Base-by-base conservation (phyloP, 2,113 vertebrate genomes). In the Perca flavescens region DNA sequence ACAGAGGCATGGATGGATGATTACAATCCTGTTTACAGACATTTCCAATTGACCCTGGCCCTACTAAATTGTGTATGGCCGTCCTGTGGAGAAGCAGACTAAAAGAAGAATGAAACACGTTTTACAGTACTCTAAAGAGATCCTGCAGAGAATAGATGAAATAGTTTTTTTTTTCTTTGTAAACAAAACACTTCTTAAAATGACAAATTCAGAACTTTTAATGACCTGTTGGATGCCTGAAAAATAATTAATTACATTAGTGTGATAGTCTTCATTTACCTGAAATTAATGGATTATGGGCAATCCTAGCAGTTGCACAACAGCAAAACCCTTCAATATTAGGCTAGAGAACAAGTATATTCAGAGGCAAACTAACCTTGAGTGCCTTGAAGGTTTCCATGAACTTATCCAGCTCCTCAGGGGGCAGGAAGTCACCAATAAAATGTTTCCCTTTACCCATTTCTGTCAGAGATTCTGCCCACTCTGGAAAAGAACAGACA, bases 331-430 rank as follows among this genome's bases (percentile, higher is more conserved):
- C 2, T 31, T 58, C 6, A 13, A 5, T 25, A 17, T 60, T 17
- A 63, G 50, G 13, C 0, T 13, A 16, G 10, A 66, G 2, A 77
- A 66, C 6, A 68, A 7, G 47, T 49, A 2, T 52, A 84, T 40
- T 56, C 2, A 57, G 46, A 66, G 25, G 11, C 28, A 60, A 72
- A 77, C 88, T 94, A 86, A 99, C 98, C 96, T 99, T 99, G 10
- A 99, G 83, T 0, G 98, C 98, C 86, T 99, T 99, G 91, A 99
- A 99, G 0, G 98, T 99, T 93, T 99, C 98, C 98, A 99, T 99
- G 91, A 99, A 99, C 54, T 98, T 99, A 22, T 99, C 98, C 92
- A 99, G 94, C 91, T 99, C 98, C 0, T 99, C 98, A 0, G 98
- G 98, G 0, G 98, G 98, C 47, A 99, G 95, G 78, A 99, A 99